These are phyloP conservation scores for Cladopsammia gracilis DNA, from an alignment of 64 coral and sea anemone species.

Conservation along the genomic window DNA sequence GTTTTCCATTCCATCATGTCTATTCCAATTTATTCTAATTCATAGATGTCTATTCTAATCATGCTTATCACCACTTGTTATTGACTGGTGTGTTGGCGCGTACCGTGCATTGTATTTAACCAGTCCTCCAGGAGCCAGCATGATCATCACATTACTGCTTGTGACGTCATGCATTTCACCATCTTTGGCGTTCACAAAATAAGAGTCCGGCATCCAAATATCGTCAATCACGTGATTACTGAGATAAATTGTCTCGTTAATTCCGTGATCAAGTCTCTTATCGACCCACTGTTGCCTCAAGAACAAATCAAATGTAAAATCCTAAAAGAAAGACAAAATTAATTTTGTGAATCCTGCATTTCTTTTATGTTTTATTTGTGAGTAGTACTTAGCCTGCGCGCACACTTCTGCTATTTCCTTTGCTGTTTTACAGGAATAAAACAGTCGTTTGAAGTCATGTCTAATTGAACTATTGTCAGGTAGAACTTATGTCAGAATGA, in stretches of 20 bases:
- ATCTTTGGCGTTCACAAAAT: slow-evolving; percentile 85
- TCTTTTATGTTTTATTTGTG: not conserved
- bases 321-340: slow-evolving; percentile 31
- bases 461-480: no score
- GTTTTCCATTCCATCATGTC: no score
- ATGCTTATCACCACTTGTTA: no score
- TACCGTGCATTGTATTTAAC: slow-evolving; percentile 74
- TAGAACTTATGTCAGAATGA: no score
- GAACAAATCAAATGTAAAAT: slow-evolving; percentile 73
- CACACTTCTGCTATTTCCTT: no score
- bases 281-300: slow-evolving; percentile 71
- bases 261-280: slow-evolving; percentile 69
- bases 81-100: no score
- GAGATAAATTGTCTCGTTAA: slow-evolving; percentile 59
- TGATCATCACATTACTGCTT: slow-evolving; percentile 57
- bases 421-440: no score
- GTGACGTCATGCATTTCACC: slow-evolving; percentile 73
- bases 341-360: not conserved
- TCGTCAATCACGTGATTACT: slow-evolving; percentile 58
- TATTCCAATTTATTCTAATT: no score
- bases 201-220: slow-evolving; percentile 80
- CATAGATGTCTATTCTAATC: no score
- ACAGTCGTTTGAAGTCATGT: no score
- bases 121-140: slow-evolving; percentile 57
- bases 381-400: no score